Base-by-base conservation (phyloP, 2,888 invertebrate species). In the Drosophila birchii region DNA sequence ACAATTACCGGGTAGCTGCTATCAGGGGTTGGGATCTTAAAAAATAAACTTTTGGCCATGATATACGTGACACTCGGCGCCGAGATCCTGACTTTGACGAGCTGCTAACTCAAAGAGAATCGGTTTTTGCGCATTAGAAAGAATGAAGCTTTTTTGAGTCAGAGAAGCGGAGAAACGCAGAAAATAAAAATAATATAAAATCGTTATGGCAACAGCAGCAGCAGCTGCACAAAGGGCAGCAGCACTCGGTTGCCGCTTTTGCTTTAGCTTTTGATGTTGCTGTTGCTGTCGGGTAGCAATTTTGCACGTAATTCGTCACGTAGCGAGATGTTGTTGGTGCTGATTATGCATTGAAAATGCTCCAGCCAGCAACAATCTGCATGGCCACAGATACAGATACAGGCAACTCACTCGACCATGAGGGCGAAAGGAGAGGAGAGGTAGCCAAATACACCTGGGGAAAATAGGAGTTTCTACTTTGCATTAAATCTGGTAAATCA, bases 301-400 rank as follows among this genome's bases (percentile, higher is more conserved):
- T 88, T 86, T 80, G 87, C 86, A 86, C 76, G 78, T 88, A 80
- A 83, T 84, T 88, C 88, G 84, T 88, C 88, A 88, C 84, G 88
- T 88, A 80, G 80, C 75, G 57, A 69, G 69, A 68, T 83, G 81
- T 69, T 86, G 72, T 71, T 78, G 79, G 64, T 77, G 81, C 74
- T 84, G 84, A 88, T 88, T 84, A 79, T 86, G 81, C 84, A 84
- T 88, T 76, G 79, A 78, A 88, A 88, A 84, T 78, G 83, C 66
- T 41, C 29, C 74, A 79, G 47, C 47, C 67, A 69, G 71, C 84
- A 73, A 68, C 86, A 86, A 86, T 84, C 83, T 84, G 83, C 83
- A 86, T 88, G 78, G 88, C 63, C 63, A 54, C 61, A 54, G 64
- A 23, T 58, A 38, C 63, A 49, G 26, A 23, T 64, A 32, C 63